Base-by-base conservation (phyloP, 2,113 vertebrate species). In the Neogobius melanostomus region DNA sequence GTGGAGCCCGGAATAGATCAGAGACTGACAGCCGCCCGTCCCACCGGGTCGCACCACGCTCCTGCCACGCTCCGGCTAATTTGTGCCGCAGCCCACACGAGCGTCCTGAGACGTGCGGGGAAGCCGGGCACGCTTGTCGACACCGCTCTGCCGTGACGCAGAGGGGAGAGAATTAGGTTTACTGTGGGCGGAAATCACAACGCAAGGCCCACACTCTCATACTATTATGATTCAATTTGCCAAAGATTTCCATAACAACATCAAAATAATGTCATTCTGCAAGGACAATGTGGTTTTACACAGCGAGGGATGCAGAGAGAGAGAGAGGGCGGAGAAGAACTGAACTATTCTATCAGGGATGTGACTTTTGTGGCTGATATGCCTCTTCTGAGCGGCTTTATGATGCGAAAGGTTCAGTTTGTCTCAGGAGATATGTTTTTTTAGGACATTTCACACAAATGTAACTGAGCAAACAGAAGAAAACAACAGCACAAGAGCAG, bases 21-120 rank as follows among this genome's bases (percentile, higher is more conserved):
- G 2, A 81, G 88, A 88, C 73, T 88, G 90, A 90, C 88, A 88
- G 86, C 81, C 84, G 83, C 82, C 78, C 56, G 54, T 88, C 90
- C 88, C 87, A 64, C 4, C 71, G 83, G 90, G 85, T 68, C 6
- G 36, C 11, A 69, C 75, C 82, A 71, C 28, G 74, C 79, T 84
- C 68, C 77, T 45, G 28, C 28, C 28, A 4, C 48, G 9, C 9
- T 49, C 10, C 47, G 3, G 81, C 85, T 88, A 86, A 90, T 90
- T 87, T 86, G 83, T 84, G 82, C 60, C 74, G 61, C 28, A 72
- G 74, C 87, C 86, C 74, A 74, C 70, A 64, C 82, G 65, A 57
- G 72, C 63, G 70, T 81, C 75, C 76, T 57, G 71, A 77, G 67
- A 68, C 75, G 80, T 50, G n/a, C 64, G 82, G 76, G 74, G 66